phyloP scores from a whole-genome alignment of 2,113 vertebrate species.

The Platysteira castanea region DNA sequence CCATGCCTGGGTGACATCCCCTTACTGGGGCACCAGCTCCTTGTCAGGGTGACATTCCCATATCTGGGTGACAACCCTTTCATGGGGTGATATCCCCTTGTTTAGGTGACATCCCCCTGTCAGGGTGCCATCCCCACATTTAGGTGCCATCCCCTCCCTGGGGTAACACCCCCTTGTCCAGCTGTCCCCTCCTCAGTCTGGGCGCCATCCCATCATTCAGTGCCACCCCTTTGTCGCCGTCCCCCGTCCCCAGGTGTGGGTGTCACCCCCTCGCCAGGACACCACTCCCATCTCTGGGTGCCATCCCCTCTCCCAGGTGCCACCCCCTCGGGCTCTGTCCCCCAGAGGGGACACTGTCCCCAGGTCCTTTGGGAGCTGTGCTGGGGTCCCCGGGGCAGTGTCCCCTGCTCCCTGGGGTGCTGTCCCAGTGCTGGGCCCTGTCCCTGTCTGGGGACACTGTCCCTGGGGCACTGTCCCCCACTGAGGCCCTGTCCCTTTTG shows the following conservation, averaged over 20 bases:
- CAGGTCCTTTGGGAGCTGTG: background rate
- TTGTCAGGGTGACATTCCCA: background rate
- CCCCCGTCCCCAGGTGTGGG: too few relatives aligned
- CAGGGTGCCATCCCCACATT: too few relatives aligned
- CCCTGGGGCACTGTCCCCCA: background rate
- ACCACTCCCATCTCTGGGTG: background rate
- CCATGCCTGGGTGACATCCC: too few relatives aligned
- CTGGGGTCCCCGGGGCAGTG: background rate
- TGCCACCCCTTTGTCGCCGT: background rate
- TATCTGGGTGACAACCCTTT: background rate
- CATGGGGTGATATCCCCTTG: too few relatives aligned
- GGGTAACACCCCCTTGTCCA: background rate
- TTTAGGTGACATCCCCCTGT: background rate
- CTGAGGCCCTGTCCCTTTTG: background rate
- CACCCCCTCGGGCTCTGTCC: background rate
- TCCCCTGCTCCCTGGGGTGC: background rate
- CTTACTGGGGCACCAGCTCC: accelerated
- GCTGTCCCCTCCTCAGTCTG: too few relatives aligned
- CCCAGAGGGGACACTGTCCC: background rate
- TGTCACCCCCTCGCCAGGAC: background rate
- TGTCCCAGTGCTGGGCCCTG: background rate
- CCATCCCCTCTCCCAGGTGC: background rate
- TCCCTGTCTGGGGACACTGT: accelerated
- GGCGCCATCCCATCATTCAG: background rate
- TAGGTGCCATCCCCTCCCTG: too few relatives aligned